Evolutionary conservation across 92 coral and sea anemone genomes (phyloP), one percentile per base, ranked within the genome.

Genomic region (Chrysogorgia sp.): DNA sequence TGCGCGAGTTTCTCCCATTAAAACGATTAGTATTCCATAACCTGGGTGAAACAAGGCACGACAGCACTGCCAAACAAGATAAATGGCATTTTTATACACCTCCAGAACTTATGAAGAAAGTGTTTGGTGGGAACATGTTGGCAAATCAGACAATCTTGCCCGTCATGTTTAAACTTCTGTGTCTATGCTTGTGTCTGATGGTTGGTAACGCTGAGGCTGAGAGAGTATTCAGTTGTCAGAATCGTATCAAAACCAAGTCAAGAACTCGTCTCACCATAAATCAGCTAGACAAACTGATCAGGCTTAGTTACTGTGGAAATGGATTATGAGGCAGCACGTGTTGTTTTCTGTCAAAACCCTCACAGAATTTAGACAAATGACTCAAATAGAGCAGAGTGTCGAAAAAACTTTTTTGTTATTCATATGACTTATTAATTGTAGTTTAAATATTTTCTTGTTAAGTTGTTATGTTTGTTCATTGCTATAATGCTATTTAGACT

Each of bases 191-290:
- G 72, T 65, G 82, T 30, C 45, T 49, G 31, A 43, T 79, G 83
- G 77, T 79, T 79, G 77, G 77, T 58, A 81, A 81, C 34, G 59
- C 71, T 34, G 79, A 81, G 52, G 84, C 84, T 34, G 79, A 81
- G 50, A 53, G 79, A 35, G 79, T 68, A 22, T 81, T 81, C 15
- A 67, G 79, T 66, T 68, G 79, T 28, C 68, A 81, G 62, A 81
- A 81, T 81, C 79, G 84, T 12, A 67, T 81, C 69, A 81, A 81
- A n/a, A n/a, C n/a, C n/a, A n/a, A n/a, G n/a, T n/a, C n/a, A n/a
- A n/a, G n/a, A n/a, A n/a, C n/a, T n/a, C n/a, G n/a, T n/a, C n/a
- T n/a, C n/a, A n/a, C n/a, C n/a, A n/a, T n/a, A n/a, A n/a, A n/a
- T n/a, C n/a, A n/a, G n/a, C n/a, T n/a, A n/a, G n/a, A n/a, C n/a